A percentile compares a stretch with the other conserved stretches of the same genome.
phyloP scores from a whole-genome alignment of 2,888 invertebrate genomes.

The Cosmia pyralina region DNA sequence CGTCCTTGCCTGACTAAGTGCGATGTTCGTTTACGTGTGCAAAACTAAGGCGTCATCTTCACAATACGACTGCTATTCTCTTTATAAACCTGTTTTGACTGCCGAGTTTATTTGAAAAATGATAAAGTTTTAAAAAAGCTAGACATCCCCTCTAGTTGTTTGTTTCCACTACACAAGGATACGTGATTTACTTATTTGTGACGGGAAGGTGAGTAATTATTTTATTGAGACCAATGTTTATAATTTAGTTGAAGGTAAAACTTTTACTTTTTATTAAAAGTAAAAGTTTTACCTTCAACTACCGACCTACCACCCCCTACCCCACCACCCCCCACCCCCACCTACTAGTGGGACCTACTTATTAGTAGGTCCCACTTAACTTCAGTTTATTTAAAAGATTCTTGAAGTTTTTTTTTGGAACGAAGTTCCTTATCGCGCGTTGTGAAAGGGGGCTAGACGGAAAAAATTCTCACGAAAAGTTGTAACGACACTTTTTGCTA shows the following conservation, averaged over 20 bases:
- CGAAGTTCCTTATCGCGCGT: too few relatives aligned
- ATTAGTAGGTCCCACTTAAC: neutral
- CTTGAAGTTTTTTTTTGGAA: neutral
- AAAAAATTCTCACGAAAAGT: too few relatives aligned
- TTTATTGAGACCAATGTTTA: slow-evolving; percentile 2
- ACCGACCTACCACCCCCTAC: too few relatives aligned
- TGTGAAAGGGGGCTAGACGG: too few relatives aligned
- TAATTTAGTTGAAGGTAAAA: slow-evolving; percentile 24
- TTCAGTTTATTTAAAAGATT: neutral
- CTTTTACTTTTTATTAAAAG: slow-evolving; percentile 10
- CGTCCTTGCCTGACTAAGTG: slow-evolving; percentile 49
- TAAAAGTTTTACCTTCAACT: too few relatives aligned
- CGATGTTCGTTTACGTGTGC: slow-evolving; percentile 56
- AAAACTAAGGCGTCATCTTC: slow-evolving; percentile 53
- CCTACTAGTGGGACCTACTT: too few relatives aligned
- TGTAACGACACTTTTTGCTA: too few relatives aligned
- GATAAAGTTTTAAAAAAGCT: slow-evolving; percentile 50
- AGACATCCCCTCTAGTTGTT: slow-evolving; percentile 19
- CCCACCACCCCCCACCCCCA: too few relatives aligned
- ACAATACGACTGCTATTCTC: slow-evolving; percentile 51
- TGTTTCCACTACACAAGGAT: slow-evolving; percentile 49
- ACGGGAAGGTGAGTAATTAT: neutral
- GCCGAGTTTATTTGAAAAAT: slow-evolving; percentile 46
- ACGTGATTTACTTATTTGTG: neutral
- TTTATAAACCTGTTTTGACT: slow-evolving; percentile 59